phyloP scores from a whole-genome alignment of 2,113 vertebrate species.

The Zosterops lateralis region DNA sequence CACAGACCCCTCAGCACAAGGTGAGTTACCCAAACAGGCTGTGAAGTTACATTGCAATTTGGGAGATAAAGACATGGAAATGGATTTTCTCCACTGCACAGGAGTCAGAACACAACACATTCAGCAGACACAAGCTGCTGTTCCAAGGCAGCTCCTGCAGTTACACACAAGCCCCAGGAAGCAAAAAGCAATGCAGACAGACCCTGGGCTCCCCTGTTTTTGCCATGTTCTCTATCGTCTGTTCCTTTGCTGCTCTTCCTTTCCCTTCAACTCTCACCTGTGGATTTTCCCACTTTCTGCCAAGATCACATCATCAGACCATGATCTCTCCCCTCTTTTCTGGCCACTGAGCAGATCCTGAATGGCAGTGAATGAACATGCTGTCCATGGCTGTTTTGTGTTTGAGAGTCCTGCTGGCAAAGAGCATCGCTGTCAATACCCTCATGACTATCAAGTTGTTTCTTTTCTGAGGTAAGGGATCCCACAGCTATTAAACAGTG shows the following conservation, averaged over 20 bases:
- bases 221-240: background rate
- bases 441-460: constrained; percentile 77
- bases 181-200: background rate
- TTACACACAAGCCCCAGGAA: background rate
- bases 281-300: background rate
- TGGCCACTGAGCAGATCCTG: background rate
- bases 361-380: constrained; percentile 63
- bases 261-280: background rate
- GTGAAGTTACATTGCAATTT: background rate
- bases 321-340: background rate
- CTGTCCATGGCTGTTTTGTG: constrained; percentile 73
- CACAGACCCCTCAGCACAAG: no score
- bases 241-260: background rate
- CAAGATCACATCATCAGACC: background rate
- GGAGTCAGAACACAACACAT: background rate
- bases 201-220: background rate
- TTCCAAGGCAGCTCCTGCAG: background rate
- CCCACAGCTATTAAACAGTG: background rate
- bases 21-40: no score
- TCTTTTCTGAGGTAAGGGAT: constrained; percentile 68
- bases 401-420: constrained; percentile 81
- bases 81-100: background rate
- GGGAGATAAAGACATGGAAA: background rate
- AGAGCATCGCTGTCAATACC: constrained; percentile 81
- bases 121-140: background rate